These are phyloP conservation scores for Varanus salvator DNA, from an alignment of 2,113 vertebrate species.

Conservation along the genomic window DNA sequence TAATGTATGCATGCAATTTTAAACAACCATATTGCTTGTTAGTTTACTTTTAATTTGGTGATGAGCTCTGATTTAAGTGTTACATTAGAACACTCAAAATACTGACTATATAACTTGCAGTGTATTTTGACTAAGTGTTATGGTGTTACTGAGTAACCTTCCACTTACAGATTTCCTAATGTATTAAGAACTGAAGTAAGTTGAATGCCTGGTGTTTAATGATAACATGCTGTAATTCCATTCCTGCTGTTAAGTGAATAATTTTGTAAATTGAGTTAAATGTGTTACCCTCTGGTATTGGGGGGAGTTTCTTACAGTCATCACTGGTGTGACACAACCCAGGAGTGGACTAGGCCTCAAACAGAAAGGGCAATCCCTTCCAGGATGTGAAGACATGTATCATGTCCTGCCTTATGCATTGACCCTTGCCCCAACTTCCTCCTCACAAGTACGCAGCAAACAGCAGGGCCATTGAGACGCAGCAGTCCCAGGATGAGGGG, in stretches of 20 bases:
- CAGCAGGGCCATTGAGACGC: not conserved
- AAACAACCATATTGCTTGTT: not conserved
- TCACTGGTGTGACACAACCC: conserved; percentile 28
- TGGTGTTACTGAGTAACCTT: conserved; percentile 16
- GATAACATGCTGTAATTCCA: not conserved
- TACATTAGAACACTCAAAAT: not conserved
- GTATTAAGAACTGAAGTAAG: conserved; percentile 48
- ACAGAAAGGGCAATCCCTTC: conserved; percentile 16
- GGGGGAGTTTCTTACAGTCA: conserved; percentile 57
- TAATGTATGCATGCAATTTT: not conserved
- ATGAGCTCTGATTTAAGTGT: not conserved
- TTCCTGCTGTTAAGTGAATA: conserved; percentile 25
- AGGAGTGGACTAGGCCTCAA: conserved; percentile 22
- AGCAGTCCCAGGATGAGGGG: not conserved
- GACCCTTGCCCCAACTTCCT: not conserved
- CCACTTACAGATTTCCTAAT: conserved; percentile 31
- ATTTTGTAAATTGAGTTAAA: conserved; percentile 40
- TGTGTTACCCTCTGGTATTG: conserved; percentile 41
- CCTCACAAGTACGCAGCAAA: not conserved
- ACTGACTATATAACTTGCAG: not conserved
- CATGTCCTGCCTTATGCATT: not conserved
- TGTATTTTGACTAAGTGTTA: conserved; percentile 28
- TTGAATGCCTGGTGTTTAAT: conserved; percentile 50
- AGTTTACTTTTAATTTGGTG: conserved; percentile 33
- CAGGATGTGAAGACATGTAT: conserved; percentile 34